Evolutionary conservation across 2,113 vertebrate species (phyloP), one percentile per base, ranked within the genome.

Genomic region (Hymenochirus boettgeri): DNA sequence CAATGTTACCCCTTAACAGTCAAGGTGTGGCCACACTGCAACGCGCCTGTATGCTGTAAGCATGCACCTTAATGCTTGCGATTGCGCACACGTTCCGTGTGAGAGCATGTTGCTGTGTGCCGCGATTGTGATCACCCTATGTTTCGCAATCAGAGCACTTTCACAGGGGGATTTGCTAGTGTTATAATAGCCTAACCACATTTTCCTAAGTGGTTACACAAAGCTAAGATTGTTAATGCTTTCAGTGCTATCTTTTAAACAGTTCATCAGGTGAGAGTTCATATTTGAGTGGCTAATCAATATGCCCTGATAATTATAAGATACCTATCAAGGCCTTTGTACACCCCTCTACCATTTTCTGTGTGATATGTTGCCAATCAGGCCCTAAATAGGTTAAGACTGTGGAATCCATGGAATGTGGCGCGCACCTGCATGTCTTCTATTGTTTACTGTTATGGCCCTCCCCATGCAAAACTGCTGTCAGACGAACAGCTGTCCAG

Each of bases 401-500:
- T 39, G 31, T 21, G 55, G 55, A 58, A 66, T 66, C 27, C 46
- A 15, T 18, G 64, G 64, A 66, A 66, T 66, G 64, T 59, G 54
- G 22, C 55, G 58, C n/a, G 55, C 64, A 66, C 55, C 55, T 66
- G 56, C 64, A 51, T 58, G 64, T 47, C 19, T 21, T 52, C 45
- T 37, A 57, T 65, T 65, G 63, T 48, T 57, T 57, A 57, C 45
- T 57, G 42, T 35, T 26, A 57, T 45, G 58, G 22, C 15, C 33
- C 18, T 27, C 55, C 55, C 23, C 26, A n/a, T n/a, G 42, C 31
- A 66, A 45, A 51, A n/a, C 55, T 58, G 46, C 55, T 58, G 24
- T 39, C 54, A 66, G 15, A 48, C 27, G 3, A 39, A 35, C 55
- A 66, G 54, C 54, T 66, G 63, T 25, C 27, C 55, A 48, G 62